Percentiles rank a stretch among this genome's conserved stretches.
Conservation (phyloP, 1,140 invertebrate genomes). For the Berghia stephanieae region DNA sequence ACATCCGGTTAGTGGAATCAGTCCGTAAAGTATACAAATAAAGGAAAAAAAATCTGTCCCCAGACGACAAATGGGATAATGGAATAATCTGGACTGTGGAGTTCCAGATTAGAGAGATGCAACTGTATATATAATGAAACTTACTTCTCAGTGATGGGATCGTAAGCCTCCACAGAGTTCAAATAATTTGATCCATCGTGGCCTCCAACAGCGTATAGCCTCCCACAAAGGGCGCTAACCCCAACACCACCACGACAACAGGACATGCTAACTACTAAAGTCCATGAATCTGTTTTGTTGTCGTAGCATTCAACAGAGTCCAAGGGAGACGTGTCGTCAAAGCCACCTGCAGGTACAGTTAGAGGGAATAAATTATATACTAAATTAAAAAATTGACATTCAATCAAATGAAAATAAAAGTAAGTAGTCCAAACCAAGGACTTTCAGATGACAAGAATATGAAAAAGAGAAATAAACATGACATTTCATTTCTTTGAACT, state of each 20-base stretch:
- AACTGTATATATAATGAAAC: too few relatives aligned
- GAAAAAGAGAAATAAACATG: too few relatives aligned
- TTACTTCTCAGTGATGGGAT: slow-evolving; percentile 59
- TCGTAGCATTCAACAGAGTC: slow-evolving; percentile 71
- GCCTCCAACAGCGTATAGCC: slow-evolving; percentile 68
- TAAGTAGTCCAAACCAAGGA: neutral
- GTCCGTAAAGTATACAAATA: too few relatives aligned
- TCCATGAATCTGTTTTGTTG: slow-evolving; percentile 68
- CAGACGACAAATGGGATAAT: too few relatives aligned
- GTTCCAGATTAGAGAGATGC: too few relatives aligned
- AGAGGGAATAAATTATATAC: neutral
- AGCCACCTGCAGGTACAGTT: slow-evolving; percentile 73
- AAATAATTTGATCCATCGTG: slow-evolving; percentile 68
- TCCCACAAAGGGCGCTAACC: slow-evolving; percentile 60
- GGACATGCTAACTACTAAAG: slow-evolving; percentile 73
- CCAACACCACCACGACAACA: slow-evolving; percentile 66
- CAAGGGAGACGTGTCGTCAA: slow-evolving; percentile 81
- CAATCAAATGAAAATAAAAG: neutral
- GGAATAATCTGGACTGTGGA: too few relatives aligned
- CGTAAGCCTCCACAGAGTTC: slow-evolving; percentile 67
- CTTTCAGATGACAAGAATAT: neutral
- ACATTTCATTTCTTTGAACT: too few relatives aligned
- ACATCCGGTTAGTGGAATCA: too few relatives aligned
- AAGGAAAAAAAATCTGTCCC: too few relatives aligned
- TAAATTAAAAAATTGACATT: too few relatives aligned